A percentile compares a stretch with the other conserved stretches of the same genome.
phyloP scores from a whole-genome alignment of 2,113 vertebrate species.

The Melanostigma gelatinosum region DNA sequence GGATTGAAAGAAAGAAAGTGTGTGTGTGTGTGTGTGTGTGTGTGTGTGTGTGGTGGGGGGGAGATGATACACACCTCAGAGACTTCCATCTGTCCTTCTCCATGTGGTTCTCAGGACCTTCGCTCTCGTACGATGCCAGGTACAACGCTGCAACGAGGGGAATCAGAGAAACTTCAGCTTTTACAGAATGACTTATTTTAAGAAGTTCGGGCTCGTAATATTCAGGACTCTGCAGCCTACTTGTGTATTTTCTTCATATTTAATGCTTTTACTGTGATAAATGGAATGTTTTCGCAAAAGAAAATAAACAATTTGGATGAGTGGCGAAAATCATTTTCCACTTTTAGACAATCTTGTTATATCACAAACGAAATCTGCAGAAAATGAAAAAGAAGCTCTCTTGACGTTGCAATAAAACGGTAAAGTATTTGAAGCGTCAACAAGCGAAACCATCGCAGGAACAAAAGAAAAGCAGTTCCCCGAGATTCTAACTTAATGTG shows the following conservation, averaged over 20 bases:
- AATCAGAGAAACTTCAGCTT: conserved; percentile 2
- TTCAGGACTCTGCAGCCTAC: background rate
- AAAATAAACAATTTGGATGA: too few relatives aligned
- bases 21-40: conserved; percentile 8
- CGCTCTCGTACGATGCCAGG: conserved; percentile 94
- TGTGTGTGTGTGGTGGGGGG: background rate
- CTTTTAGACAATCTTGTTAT: too few relatives aligned
- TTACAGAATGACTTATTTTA: too few relatives aligned
- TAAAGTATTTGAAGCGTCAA: too few relatives aligned
- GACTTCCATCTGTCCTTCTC: conserved; percentile 98
- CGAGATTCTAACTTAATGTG: background rate
- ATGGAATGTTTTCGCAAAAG: background rate
- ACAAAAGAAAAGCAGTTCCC: background rate
- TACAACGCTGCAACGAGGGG: conserved; percentile 86
- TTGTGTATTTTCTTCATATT: background rate
- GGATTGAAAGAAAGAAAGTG: conserved; percentile 57
- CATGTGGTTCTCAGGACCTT: conserved; percentile 93
- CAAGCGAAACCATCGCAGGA: too few relatives aligned
- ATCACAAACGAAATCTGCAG: too few relatives aligned
- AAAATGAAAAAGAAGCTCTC: too few relatives aligned
- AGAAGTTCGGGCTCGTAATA: background rate
- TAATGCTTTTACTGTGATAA: background rate
- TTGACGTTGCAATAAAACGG: too few relatives aligned
- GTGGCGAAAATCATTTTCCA: too few relatives aligned
- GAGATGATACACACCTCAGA: conserved; percentile 86